Percentiles rank a stretch among this genome's conserved stretches.
Conservation (phyloP, 2,888 invertebrate species). For the Lymantria monacha region DNA sequence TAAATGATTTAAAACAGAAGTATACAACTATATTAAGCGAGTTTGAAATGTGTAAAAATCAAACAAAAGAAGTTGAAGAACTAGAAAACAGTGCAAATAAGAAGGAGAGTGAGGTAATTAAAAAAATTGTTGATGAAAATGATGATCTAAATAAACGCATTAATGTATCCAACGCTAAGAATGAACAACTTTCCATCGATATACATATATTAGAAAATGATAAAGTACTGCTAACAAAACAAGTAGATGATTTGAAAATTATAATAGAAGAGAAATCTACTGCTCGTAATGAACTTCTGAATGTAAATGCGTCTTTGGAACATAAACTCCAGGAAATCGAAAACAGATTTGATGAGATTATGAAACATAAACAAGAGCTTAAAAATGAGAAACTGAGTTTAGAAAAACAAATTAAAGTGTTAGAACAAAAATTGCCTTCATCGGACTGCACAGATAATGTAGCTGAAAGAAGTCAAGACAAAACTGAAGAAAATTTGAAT, state of each 20-base stretch:
- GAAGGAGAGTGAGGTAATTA: constrained; percentile 47
- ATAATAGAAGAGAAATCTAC: constrained; percentile 26
- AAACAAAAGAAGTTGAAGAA: constrained; percentile 73
- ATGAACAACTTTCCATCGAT: constrained; percentile 76
- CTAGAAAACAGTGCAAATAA: constrained; percentile 63
- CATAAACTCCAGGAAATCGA: constrained; percentile 27
- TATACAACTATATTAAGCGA: constrained; percentile 76
- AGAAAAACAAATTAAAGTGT: constrained; percentile 36
- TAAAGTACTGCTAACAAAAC: constrained; percentile 69
- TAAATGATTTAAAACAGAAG: constrained; percentile 77
- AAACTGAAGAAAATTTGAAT: constrained; percentile 45
- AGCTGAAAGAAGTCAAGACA: constrained; percentile 28
- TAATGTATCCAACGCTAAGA: constrained; percentile 57
- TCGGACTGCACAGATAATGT: constrained; percentile 14
- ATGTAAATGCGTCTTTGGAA: constrained; percentile 21
- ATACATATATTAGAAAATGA: constrained; percentile 78
- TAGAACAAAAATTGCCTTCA: constrained; percentile 30
- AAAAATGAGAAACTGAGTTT: constrained; percentile 45
- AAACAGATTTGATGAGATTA: constrained; percentile 24
- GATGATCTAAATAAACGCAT: constrained; percentile 69
- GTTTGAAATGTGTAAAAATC: constrained; percentile 63
- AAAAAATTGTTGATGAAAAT: constrained; percentile 61
- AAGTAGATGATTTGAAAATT: constrained; percentile 68
- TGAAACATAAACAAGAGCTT: constrained; percentile 31
- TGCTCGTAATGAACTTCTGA: constrained; percentile 26